Evolutionary conservation across 2,113 vertebrate species (phyloP).

Genomic region (Clarias macrocephalus): DNA sequence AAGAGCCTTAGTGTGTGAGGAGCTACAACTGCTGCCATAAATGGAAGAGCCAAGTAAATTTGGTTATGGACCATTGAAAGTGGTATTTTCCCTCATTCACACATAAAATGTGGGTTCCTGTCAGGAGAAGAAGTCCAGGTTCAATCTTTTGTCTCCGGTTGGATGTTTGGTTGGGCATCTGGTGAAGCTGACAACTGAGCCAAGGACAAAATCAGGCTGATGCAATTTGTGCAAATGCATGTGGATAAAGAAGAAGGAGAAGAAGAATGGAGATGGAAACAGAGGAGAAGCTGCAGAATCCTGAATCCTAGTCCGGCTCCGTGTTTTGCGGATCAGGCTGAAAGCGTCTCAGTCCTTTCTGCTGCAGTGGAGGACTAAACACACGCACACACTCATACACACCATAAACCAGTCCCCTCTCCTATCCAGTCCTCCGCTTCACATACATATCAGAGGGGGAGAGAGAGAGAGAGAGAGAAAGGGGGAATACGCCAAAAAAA

Average conservation of each 20-base stretch:
- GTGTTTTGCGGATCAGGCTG: constrained; percentile 52
- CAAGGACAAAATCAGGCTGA: constrained; percentile 5
- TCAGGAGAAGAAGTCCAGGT: constrained; percentile 28
- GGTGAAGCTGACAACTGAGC: constrained; percentile 14
- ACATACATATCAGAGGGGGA: constrained; percentile 24
- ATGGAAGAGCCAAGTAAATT: background rate
- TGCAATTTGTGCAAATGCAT: background rate
- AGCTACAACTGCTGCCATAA: too few relatives aligned
- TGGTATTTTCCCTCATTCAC: background rate
- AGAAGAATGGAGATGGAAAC: background rate
- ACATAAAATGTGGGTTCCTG: background rate
- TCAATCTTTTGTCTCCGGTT: background rate
- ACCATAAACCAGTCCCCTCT: constrained; percentile 49
- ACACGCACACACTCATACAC: constrained; percentile 49
- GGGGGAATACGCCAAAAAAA: constrained; percentile 23
- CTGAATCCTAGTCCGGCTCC: constrained; percentile 43
- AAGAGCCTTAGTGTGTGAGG: too few relatives aligned
- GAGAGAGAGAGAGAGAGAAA: constrained; percentile 44
- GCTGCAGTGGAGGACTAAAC: constrained; percentile 54
- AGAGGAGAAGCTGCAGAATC: constrained; percentile 34
- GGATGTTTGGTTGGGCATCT: constrained; percentile 1
- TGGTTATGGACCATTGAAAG: background rate
- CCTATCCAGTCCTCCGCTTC: constrained; percentile 48
- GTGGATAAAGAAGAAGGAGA: background rate
- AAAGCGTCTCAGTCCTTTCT: constrained; percentile 37